phyloP scores from a whole-genome alignment of 1,140 invertebrate species.

The Drosophila nannoptera region DNA sequence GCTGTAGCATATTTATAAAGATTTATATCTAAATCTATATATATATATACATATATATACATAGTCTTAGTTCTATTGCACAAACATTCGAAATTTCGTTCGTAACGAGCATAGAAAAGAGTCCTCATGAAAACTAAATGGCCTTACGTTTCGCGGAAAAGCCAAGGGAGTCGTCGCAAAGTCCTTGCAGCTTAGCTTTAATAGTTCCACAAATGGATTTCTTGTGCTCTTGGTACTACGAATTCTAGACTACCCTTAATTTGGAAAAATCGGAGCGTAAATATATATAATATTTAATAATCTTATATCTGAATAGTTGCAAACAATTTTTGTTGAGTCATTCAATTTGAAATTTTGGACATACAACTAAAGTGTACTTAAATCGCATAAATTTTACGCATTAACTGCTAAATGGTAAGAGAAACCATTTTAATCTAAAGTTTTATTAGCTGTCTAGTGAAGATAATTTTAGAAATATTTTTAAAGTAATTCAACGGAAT shows the following conservation, averaged over 20 bases:
- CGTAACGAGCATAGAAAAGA: slow-evolving; percentile 38
- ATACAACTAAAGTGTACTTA: slow-evolving; percentile 60
- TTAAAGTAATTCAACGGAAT: slow-evolving; percentile 18
- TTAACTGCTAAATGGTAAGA: slow-evolving; percentile 5
- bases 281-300: slow-evolving; percentile 15
- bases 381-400: slow-evolving; percentile 36
- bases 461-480: slow-evolving; percentile 39
- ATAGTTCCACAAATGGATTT: slow-evolving; percentile 16
- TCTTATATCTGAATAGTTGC: slow-evolving; percentile 27
- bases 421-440: slow-evolving; percentile 24
- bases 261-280: not conserved
- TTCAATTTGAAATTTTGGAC: slow-evolving; percentile 19
- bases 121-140: not conserved
- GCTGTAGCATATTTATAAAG: slow-evolving; percentile 4
- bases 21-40: slow-evolving; percentile 8
- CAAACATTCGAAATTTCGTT: slow-evolving; percentile 70
- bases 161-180: not conserved
- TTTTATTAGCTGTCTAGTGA: slow-evolving; percentile 39
- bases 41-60: slow-evolving; percentile 15
- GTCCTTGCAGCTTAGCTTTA: slow-evolving; percentile 18
- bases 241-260: not conserved
- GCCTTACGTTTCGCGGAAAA: not conserved
- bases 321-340: slow-evolving; percentile 37
- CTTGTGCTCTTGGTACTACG: slow-evolving; percentile 12
- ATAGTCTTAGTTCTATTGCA: slow-evolving; percentile 35